phyloP scores from a whole-genome alignment of 2,113 vertebrate genomes.

The Oreotrochilus melanogaster region DNA sequence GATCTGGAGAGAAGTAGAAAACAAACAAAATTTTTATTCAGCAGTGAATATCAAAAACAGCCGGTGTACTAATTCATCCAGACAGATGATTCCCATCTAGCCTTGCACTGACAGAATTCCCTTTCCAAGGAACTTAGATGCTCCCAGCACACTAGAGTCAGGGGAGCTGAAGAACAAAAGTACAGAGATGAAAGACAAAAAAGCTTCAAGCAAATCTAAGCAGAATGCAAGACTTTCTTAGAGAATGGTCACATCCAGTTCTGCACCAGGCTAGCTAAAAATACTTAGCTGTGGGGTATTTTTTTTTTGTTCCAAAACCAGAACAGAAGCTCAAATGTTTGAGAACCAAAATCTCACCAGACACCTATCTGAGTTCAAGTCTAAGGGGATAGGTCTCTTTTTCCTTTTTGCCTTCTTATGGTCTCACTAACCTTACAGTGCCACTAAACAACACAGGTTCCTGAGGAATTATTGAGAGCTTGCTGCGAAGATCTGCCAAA shows the following conservation, averaged over 20 bases:
- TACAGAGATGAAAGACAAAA: neutral
- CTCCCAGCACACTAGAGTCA: neutral
- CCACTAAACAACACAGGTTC: constrained; percentile 93
- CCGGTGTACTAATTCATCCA: neutral
- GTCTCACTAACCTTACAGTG: constrained; percentile 85
- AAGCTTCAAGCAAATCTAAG: neutral
- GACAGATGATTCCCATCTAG: neutral
- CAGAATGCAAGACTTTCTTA: neutral
- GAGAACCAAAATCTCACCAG: neutral
- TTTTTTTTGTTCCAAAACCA: neutral
- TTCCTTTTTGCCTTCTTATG: neutral
- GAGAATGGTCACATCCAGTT: neutral
- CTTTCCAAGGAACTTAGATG: neutral
- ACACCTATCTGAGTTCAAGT: neutral
- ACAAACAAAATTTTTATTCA: neutral
- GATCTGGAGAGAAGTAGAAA: constrained; percentile 76
- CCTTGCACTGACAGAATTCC: neutral
- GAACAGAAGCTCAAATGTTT: neutral
- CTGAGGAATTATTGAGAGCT: constrained; percentile 94
- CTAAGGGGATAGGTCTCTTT: neutral
- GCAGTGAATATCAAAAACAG: neutral
- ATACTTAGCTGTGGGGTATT: neutral
- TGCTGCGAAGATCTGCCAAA: constrained; percentile 92
- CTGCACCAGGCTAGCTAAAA: neutral
- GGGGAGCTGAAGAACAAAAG: neutral